These are phyloP conservation scores for Leucosticte australis DNA, from an alignment of 2,113 vertebrate species.

Conservation along the genomic window DNA sequence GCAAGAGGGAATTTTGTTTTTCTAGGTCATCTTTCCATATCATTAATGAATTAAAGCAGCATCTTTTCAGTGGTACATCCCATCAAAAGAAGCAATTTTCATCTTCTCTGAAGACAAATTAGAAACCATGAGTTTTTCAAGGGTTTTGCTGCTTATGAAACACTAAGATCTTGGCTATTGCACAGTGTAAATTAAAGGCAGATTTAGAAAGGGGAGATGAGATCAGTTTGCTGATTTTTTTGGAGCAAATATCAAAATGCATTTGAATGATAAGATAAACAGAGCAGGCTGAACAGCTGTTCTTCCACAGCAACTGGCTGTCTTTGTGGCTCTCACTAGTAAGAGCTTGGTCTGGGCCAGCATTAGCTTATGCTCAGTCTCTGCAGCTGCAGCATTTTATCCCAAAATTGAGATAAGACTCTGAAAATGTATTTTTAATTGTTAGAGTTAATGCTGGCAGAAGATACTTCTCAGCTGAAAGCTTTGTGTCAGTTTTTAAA, in stretches of 20 bases:
- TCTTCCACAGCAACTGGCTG: constrained; percentile 2
- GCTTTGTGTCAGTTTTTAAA: not conserved
- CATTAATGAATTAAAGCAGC: constrained; percentile 34
- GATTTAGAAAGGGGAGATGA: constrained; percentile 56
- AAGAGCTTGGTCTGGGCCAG: constrained; percentile 25
- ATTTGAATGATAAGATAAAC: constrained; percentile 65
- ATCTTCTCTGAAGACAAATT: constrained; percentile 8
- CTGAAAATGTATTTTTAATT: constrained; percentile 45
- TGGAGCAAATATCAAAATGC: constrained; percentile 55
- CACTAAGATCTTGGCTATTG: constrained; percentile 25
- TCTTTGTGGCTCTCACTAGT: not conserved
- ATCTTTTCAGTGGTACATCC: not conserved
- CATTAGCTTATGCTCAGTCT: constrained; percentile 1
- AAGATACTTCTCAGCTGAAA: not conserved
- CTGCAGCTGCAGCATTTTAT: constrained; percentile 45
- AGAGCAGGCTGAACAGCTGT: constrained; percentile 49
- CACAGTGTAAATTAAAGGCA: constrained; percentile 51
- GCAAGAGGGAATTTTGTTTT: not conserved
- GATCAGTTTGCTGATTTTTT: constrained; percentile 59
- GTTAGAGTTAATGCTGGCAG: not conserved
- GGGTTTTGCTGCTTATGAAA: constrained; percentile 46
- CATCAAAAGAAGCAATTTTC: constrained; percentile 26
- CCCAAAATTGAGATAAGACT: constrained; percentile 27
- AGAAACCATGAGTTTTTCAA: constrained; percentile 9
- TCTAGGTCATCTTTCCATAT: constrained; percentile 26